These are phyloP conservation scores for Cyclura pinguis DNA, from an alignment of 2,797 vertebrate genomes.

Conservation along the genomic window DNA sequence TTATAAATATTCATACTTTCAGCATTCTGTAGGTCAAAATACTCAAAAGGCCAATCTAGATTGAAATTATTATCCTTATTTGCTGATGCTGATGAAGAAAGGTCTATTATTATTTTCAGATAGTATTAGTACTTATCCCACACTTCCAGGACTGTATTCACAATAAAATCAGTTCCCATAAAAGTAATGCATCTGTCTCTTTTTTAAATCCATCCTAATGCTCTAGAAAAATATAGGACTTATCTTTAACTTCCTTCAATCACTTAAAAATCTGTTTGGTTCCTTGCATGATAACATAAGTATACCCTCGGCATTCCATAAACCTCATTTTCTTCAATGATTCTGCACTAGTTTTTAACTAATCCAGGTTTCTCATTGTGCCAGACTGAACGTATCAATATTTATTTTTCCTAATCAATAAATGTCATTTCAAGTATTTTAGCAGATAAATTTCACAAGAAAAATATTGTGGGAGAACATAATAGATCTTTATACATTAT, in stretches of 20 bases:
- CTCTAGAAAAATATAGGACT: too few species aligned
- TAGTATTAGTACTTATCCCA: not conserved
- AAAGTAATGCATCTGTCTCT: not conserved
- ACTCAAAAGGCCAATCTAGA: not conserved
- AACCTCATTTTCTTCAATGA: not conserved
- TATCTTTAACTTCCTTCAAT: too few species aligned
- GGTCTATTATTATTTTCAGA: not conserved
- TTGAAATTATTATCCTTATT: conserved; percentile 1
- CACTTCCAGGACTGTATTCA: not conserved
- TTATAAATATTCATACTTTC: not conserved
- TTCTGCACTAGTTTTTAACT: not conserved
- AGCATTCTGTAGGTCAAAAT: not conserved
- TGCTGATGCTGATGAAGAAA: not conserved
- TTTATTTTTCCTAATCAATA: not conserved
- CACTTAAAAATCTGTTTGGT: too few species aligned
- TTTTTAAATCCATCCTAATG: too few species aligned
- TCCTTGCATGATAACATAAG: not conserved
- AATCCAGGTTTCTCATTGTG: not conserved
- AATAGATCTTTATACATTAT: not conserved
- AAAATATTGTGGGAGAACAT: not conserved
- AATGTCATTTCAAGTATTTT: not conserved
- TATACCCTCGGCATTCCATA: not conserved
- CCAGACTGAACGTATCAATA: not conserved
- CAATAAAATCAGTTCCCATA: not conserved
- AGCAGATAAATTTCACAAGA: not conserved